Evolutionary conservation across 2,888 invertebrate species (phyloP).

Genomic region (Drosophila quinaria): DNA sequence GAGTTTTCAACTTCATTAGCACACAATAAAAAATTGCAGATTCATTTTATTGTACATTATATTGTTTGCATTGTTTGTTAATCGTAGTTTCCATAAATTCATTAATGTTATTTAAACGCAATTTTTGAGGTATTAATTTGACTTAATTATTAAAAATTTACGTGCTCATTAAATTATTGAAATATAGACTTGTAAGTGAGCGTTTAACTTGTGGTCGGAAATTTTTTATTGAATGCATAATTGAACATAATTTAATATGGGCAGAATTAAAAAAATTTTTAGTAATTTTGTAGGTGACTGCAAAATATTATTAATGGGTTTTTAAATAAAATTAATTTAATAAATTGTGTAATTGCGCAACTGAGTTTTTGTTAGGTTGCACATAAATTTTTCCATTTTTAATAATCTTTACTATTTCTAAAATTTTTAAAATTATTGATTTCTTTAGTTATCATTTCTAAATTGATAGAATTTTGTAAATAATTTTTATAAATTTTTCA

Average conservation of each 20-base stretch:
- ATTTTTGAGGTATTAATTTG: conserved; percentile 30
- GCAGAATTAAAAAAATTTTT: neutral
- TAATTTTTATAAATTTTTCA: neutral
- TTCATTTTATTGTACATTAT: conserved; percentile 14
- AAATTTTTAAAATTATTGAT: neutral
- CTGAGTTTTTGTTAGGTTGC: neutral
- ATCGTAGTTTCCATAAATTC: conserved; percentile 50
- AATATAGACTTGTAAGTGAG: conserved; percentile 33
- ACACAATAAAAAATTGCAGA: conserved; percentile 66
- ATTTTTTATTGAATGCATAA: conserved; percentile 3
- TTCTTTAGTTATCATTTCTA: neutral
- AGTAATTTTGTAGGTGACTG: neutral
- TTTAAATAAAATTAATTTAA: neutral
- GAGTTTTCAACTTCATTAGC: conserved; percentile 71
- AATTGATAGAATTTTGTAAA: neutral
- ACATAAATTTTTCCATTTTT: neutral
- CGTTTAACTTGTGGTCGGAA: conserved; percentile 31
- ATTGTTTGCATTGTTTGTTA: conserved; percentile 50
- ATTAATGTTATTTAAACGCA: conserved; percentile 42
- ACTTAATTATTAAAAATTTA: conserved; percentile 51
- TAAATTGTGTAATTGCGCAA: no score
- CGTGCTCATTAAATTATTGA: conserved; percentile 35
- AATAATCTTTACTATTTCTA: no score
- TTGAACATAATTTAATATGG: conserved; percentile 8
- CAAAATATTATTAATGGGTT: neutral